These are phyloP conservation scores for Caenorhabditis doughertyi DNA, from an alignment of 2,888 invertebrate genomes.

Conservation along the genomic window DNA sequence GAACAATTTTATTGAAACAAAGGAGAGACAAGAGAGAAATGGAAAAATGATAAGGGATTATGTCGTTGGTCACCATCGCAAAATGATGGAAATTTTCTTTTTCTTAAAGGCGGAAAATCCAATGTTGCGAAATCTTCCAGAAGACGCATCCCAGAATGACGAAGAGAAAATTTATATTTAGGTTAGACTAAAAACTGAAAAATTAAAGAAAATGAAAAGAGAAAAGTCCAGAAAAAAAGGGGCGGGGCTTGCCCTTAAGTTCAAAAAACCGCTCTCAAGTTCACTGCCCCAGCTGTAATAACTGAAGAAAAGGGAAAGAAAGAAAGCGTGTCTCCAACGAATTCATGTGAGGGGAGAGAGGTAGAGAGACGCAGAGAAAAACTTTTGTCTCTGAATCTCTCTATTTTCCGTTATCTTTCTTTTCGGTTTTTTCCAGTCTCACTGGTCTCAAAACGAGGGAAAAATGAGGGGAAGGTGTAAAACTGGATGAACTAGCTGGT, in stretches of 20 bases:
- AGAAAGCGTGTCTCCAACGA: constrained; percentile 17
- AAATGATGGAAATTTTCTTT: too few relatives aligned
- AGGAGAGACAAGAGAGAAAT: too few relatives aligned
- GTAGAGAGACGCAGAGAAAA: neutral
- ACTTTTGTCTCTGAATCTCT: neutral
- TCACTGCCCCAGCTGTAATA: neutral
- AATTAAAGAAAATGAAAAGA: neutral
- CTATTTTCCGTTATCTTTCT: neutral
- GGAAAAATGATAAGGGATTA: too few relatives aligned
- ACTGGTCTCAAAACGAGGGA: neutral
- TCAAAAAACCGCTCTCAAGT: too few relatives aligned
- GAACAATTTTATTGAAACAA: too few relatives aligned
- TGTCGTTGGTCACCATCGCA: too few relatives aligned
- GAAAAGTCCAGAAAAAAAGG: neutral
- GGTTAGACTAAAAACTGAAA: neutral
- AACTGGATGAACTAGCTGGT: too few relatives aligned
- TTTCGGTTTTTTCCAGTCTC: neutral
- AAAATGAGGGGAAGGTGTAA: constrained; percentile 19
- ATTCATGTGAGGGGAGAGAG: constrained; percentile 17
- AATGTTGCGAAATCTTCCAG: too few relatives aligned
- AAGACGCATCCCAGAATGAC: too few relatives aligned
- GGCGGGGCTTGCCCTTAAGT: neutral
- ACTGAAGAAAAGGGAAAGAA: constrained; percentile 11
- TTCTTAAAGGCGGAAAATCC: too few relatives aligned
- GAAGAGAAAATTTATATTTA: too few relatives aligned